phyloP scores from a whole-genome alignment of 2,797 vertebrate genomes.

The Enteromius argenteus region DNA sequence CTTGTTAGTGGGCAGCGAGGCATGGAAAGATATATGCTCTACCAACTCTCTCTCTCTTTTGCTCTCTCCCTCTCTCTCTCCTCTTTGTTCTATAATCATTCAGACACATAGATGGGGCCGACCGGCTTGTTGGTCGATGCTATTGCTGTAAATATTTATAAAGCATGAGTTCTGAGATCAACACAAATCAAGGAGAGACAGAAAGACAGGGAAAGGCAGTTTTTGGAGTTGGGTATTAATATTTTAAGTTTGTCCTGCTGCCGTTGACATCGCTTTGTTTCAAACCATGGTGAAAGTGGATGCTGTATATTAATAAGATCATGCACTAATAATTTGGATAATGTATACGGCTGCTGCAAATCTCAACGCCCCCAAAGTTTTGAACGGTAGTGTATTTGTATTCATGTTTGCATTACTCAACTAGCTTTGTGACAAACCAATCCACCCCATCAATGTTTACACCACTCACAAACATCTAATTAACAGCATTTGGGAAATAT shows the following conservation, averaged over 20 bases:
- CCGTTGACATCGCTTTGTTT: background rate
- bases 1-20: conserved; percentile 40
- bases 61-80: background rate
- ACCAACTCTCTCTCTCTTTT: conserved; percentile 16
- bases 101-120: conserved; percentile 3
- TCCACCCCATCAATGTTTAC: background rate
- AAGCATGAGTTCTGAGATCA: conserved; percentile 51
- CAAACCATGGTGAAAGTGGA: background rate
- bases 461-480: conserved; percentile 18
- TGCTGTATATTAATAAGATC: background rate
- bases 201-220: background rate
- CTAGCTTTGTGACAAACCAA: conserved; percentile 2
- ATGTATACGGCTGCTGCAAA: background rate
- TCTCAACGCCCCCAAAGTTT: background rate
- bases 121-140: background rate
- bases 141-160: conserved; percentile 50
- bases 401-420: background rate
- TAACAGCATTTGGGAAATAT: conserved; percentile 25
- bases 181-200: conserved; percentile 22
- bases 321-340: background rate
- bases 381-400: background rate
- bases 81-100: conserved; percentile 7
- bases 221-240: conserved; percentile 19
- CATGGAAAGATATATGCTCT: conserved; percentile 33
- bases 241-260: conserved; percentile 25